Conservation (phyloP, 2,888 invertebrate species). For the Apomyelois bistriatella region DNA sequence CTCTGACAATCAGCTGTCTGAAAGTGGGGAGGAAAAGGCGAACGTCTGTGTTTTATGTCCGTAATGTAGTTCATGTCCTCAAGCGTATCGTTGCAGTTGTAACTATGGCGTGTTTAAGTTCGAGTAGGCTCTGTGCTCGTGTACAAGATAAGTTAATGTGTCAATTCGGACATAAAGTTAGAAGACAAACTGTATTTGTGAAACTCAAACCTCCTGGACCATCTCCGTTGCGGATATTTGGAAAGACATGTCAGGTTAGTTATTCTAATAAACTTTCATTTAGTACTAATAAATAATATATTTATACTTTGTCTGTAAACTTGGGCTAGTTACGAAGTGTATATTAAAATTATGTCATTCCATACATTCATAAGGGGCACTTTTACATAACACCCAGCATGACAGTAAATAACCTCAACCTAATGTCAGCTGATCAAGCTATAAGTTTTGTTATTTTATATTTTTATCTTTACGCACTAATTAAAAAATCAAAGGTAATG, state of each 20-base stretch:
- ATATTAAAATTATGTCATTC: constrained; percentile 25
- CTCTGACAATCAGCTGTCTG: constrained; percentile 76
- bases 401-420: constrained; percentile 47
- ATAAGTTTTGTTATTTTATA: not conserved
- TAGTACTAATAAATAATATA: constrained; percentile 13
- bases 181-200: constrained; percentile 84
- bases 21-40: constrained; percentile 75
- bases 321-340: not conserved
- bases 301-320: constrained; percentile 7
- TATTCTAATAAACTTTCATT: constrained; percentile 18
- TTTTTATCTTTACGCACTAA: not conserved
- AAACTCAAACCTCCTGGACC: constrained; percentile 84
- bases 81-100: constrained; percentile 85
- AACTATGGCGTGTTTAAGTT: constrained; percentile 91
- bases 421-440: constrained; percentile 41
- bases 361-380: constrained; percentile 28
- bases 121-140: constrained; percentile 90
- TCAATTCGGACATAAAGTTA: constrained; percentile 86
- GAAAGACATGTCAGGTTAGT: constrained; percentile 76
- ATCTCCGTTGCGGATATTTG: constrained; percentile 77
- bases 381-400: constrained; percentile 54
- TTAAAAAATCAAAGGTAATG: not conserved
- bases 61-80: constrained; percentile 77
- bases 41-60: constrained; percentile 59
- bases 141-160: constrained; percentile 89